Evolutionary conservation across 2,113 vertebrate genomes (phyloP).

Genomic region (Delphinapterus leucas): DNA sequence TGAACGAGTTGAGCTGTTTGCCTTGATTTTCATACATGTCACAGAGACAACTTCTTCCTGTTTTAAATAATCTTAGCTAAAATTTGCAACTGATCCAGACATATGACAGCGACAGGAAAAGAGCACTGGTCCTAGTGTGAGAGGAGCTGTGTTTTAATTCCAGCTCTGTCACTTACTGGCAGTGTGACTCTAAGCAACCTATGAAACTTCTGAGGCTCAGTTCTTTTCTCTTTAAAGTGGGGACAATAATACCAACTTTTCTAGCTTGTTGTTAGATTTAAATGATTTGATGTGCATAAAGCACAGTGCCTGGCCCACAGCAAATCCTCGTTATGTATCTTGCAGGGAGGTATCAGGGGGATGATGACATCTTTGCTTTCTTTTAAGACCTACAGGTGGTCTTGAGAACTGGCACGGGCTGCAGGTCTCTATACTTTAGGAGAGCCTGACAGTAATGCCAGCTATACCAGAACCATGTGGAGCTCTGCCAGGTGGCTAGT

Average conservation of each 20-base stretch:
- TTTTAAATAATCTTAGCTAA: background rate
- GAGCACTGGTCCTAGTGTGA: background rate
- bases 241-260: background rate
- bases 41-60: background rate
- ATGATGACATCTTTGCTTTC: background rate
- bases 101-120: background rate
- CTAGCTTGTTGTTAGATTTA: background rate
- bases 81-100: background rate
- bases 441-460: background rate
- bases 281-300: background rate
- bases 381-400: background rate
- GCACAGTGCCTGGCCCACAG: background rate
- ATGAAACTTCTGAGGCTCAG: background rate
- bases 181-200: background rate
- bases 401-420: background rate
- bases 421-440: background rate
- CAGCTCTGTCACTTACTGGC: background rate
- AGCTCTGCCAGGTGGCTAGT: background rate
- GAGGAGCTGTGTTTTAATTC: background rate
- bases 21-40: background rate
- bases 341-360: fast-evolving
- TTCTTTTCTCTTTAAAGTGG: background rate
- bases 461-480: background rate
- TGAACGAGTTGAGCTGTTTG: background rate
- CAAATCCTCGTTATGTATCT: background rate